Percentiles rank a stretch among this genome's conserved stretches.
phyloP scores from a whole-genome alignment of 2,888 invertebrate species.

The Incurvaria masculella region DNA sequence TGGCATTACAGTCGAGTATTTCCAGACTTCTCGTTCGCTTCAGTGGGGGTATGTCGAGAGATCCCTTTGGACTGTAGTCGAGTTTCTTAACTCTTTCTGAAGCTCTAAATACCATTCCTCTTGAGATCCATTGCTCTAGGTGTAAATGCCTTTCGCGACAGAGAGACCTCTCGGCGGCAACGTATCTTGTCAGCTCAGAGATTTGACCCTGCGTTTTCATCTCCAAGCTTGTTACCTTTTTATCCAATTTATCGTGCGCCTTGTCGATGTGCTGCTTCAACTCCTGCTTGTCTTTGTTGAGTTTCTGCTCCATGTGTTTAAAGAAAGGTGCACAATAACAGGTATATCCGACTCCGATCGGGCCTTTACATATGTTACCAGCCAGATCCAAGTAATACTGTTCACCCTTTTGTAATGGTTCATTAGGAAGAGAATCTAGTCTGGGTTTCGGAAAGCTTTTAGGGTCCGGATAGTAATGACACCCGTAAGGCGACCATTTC shows the following conservation, averaged over 20 bases:
- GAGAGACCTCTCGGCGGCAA: constrained; percentile 60
- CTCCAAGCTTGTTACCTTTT: constrained; percentile 77
- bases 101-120: constrained; percentile 61
- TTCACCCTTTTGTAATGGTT: constrained; percentile 83
- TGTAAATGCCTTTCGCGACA: constrained; percentile 64
- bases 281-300: constrained; percentile 78
- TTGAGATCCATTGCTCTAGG: constrained; percentile 66
- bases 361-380: constrained; percentile 93
- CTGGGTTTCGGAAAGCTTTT: constrained; percentile 83
- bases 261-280: constrained; percentile 73
- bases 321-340: constrained; percentile 93
- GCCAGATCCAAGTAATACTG: constrained; percentile 94
- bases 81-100: constrained; percentile 47
- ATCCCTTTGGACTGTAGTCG: constrained; percentile 50
- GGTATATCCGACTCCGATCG: constrained; percentile 89
- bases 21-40: constrained; percentile 72
- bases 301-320: constrained; percentile 78
- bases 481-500: constrained; percentile 87
- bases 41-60: constrained; percentile 54
- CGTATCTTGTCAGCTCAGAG: constrained; percentile 63
- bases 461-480: constrained; percentile 86
- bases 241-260: constrained; percentile 75
- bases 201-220: constrained; percentile 70
- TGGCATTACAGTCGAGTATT: constrained; percentile 53
- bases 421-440: constrained; percentile 80